phyloP scores from a whole-genome alignment of 35 echinoderm and acorn worm genomes.

The Ophioderma brevispina region DNA sequence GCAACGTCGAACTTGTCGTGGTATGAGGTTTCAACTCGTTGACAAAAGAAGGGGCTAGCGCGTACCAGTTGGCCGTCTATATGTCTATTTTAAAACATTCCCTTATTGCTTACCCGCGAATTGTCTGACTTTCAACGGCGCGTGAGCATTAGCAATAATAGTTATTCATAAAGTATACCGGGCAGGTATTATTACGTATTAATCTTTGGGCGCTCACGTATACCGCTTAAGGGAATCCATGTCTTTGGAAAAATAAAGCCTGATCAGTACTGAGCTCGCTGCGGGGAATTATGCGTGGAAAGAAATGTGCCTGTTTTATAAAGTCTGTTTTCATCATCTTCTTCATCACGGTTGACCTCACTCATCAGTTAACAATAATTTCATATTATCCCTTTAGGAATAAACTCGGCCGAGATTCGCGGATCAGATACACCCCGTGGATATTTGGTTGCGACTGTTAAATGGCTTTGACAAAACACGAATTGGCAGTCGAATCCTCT shows the following conservation, averaged over 20 bases:
- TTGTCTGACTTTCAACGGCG: slow-evolving; percentile 3
- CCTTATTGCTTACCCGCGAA: neutral
- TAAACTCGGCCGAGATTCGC: neutral
- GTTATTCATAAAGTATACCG: slow-evolving; percentile 4
- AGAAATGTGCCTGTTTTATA: slow-evolving; percentile 1
- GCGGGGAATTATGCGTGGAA: neutral
- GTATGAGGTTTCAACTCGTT: neutral
- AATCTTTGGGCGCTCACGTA: slow-evolving; percentile 8
- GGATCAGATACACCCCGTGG: slow-evolving; percentile 1
- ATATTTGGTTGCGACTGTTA: slow-evolving; percentile 5
- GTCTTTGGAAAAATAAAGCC: neutral
- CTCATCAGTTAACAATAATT: slow-evolving; percentile 7
- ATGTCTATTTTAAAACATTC: neutral
- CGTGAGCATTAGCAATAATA: slow-evolving; percentile 7
- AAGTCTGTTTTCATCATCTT: neutral
- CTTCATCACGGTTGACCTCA: neutral
- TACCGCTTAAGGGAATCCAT: neutral
- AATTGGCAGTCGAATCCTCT: neutral
- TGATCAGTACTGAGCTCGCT: slow-evolving; percentile 3
- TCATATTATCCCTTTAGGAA: neutral
- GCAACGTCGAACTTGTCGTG: too few species aligned
- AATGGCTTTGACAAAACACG: slow-evolving; percentile 6
- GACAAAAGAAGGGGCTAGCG: too few species aligned
- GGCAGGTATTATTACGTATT: neutral
- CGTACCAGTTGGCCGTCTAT: too few species aligned